Evolutionary conservation across 2,797 vertebrate genomes (phyloP), one percentile per base, ranked within the genome.

Genomic region (Rhinatrema bivittatum): DNA sequence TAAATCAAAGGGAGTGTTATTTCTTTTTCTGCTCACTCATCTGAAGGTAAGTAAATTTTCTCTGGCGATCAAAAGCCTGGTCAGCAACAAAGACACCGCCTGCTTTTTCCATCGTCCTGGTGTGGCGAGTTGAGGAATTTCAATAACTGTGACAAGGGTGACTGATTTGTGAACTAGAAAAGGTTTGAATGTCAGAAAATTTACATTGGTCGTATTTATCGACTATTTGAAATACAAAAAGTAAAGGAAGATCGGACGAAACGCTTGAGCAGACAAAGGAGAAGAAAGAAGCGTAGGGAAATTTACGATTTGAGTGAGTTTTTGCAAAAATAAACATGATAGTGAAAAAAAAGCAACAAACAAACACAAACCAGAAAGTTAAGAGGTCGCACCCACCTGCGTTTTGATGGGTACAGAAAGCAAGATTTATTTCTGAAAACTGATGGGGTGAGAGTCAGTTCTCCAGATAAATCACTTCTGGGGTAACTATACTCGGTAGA

Each of bases 1-100:
- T 83, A 85, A 86, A 86, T 82, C 83, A 85, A 86, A 85, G 79
- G 81, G 75, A 84, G 78, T 84, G 82, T 85, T 84, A 78, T 84
- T 83, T 80, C 81, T 81, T 83, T 85, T 85, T 84, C 82, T 87
- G 84, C 70, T 84, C 83, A 87, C 81, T 87, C 84, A 87, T 85
- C 83, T 87, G 83, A 85, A 85, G 83, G 82, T 86, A 87, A 86
- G 81, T 87, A 78, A 79, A 85, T 87, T 86, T 85, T 86, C 84
- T 69, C 74, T 85, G 83, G 78, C 81, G 82, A 85, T 85, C 80
- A 87, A 84, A 85, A 85, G 82, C 79, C 72, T 81, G 78, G 72
- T 84, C 79, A 74, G 73, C 75, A 81, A 87, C 84, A 87, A 87
- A 85, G 82, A 74, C 79, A 68, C 77, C 73, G 81, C 82, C 78